phyloP scores from a whole-genome alignment of 1,140 invertebrate genomes.

The Euwallacea fornicatus region DNA sequence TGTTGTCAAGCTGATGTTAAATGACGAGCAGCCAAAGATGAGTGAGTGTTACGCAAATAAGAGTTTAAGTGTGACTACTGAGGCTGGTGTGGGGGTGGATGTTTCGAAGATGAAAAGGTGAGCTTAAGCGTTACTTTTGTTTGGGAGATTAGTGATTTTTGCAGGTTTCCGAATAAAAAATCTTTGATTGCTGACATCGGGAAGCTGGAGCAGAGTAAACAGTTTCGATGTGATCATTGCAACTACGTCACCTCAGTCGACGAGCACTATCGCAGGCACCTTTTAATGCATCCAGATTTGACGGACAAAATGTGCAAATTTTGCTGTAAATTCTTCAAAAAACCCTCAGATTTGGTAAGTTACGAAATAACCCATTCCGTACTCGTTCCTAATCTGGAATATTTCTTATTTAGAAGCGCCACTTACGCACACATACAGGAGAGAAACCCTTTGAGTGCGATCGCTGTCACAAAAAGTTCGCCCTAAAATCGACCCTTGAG shows the following conservation, averaged over 20 bases:
- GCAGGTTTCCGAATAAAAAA: slow-evolving; percentile 24
- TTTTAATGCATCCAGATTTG: slow-evolving; percentile 26
- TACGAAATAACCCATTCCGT: no score
- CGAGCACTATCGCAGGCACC: slow-evolving; percentile 30
- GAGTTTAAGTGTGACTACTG: no score
- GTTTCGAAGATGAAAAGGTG: no score
- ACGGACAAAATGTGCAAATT: slow-evolving; percentile 40
- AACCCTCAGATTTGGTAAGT: slow-evolving; percentile 50
- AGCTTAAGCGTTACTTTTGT: no score
- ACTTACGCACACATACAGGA: slow-evolving; percentile 64
- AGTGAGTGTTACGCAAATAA: no score
- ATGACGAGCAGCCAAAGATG: no score
- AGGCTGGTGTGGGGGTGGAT: no score
- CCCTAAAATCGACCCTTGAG: slow-evolving; percentile 68
- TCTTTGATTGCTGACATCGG: slow-evolving; percentile 10
- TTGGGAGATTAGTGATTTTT: no score
- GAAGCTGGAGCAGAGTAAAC: slow-evolving; percentile 5
- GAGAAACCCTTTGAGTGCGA: slow-evolving; percentile 69
- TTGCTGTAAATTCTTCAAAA: slow-evolving; percentile 47
- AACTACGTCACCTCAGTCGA: slow-evolving; percentile 22
- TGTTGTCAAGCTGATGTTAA: no score
- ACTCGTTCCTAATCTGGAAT: not conserved
- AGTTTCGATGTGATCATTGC: slow-evolving; percentile 40
- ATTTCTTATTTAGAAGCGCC: slow-evolving; percentile 41
- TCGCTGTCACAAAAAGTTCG: slow-evolving; percentile 66